These are phyloP conservation scores for Lepidurus apus DNA, from an alignment of 1,140 invertebrate genomes.

Conservation along the genomic window DNA sequence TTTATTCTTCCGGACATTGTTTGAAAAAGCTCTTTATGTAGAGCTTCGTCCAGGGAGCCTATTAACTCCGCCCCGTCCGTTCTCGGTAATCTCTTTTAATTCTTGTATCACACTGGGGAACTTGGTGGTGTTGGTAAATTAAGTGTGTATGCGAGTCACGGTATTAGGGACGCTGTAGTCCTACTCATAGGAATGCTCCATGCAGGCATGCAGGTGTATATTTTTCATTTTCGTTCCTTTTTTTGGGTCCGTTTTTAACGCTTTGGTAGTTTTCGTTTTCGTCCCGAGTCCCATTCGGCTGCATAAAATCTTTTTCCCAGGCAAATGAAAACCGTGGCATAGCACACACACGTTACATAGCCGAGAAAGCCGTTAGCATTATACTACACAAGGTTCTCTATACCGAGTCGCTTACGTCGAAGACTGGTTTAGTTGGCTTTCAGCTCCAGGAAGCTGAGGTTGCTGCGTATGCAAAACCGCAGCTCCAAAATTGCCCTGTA, in stretches of 20 bases:
- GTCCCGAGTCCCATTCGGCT: not conserved
- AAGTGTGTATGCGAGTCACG: not conserved
- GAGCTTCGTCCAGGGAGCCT: too few species aligned
- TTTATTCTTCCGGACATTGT: too few species aligned
- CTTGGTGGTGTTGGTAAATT: not conserved
- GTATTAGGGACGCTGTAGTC: not conserved
- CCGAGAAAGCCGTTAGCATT: conserved; percentile 7
- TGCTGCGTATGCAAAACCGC: conserved; percentile 8
- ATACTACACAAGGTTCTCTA: not conserved
- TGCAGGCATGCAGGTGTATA: not conserved
- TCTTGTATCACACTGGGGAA: not conserved
- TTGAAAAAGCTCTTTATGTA: too few species aligned
- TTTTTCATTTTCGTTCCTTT: not conserved
- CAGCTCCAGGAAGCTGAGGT: conserved; percentile 20
- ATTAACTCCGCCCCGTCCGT: too few species aligned
- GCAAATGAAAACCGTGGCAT: not conserved
- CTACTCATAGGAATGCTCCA: not conserved
- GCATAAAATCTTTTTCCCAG: not conserved
- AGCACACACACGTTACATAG: not conserved
- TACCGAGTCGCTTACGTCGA: conserved; percentile 17
- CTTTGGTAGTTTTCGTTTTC: not conserved
- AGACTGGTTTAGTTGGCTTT: conserved; percentile 15
- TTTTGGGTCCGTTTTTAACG: too few species aligned
- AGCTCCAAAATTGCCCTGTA: not conserved
- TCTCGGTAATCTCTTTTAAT: not conserved